Conservation (phyloP, 2,888 invertebrate species). For the Philhelius pedissequus region DNA sequence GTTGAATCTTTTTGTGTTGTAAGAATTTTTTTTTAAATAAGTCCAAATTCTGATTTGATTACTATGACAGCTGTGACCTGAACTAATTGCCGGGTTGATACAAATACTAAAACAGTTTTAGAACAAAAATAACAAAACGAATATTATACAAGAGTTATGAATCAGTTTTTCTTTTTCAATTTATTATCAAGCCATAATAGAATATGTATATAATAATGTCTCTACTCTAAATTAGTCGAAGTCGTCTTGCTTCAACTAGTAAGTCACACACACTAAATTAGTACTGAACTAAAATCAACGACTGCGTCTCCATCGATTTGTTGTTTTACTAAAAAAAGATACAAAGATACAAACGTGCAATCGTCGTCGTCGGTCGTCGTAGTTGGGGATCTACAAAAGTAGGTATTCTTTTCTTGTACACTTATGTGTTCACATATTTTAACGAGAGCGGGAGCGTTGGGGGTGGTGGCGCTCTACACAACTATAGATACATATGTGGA, state of each 20-base stretch:
- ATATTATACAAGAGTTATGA: neutral
- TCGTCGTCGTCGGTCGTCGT: slow-evolving; percentile 30
- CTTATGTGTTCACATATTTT: slow-evolving; percentile 48
- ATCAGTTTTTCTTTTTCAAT: slow-evolving; percentile 24
- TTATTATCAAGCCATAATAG: slow-evolving; percentile 12
- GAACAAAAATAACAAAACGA: neutral
- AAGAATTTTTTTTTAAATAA: slow-evolving; percentile 43
- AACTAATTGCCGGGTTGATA: slow-evolving; percentile 28
- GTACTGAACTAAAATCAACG: slow-evolving; percentile 29
- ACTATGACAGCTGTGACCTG: slow-evolving; percentile 53
- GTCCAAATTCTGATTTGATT: slow-evolving; percentile 38
- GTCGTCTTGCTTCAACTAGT: slow-evolving; percentile 61
- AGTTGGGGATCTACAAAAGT: slow-evolving; percentile 27
- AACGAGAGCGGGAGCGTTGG: neutral
- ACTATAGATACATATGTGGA: slow-evolving; percentile 29
- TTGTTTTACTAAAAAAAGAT: slow-evolving; percentile 52
- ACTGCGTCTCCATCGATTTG: slow-evolving; percentile 59
- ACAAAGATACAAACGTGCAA: slow-evolving; percentile 54
- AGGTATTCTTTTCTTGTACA: slow-evolving; percentile 36
- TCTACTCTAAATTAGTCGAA: slow-evolving; percentile 1
- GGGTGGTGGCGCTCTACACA: neutral
- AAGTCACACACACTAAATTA: slow-evolving; percentile 61
- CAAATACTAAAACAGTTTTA: slow-evolving; percentile 21
- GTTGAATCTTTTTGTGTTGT: slow-evolving; percentile 16
- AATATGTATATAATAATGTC: too few relatives aligned